Evolutionary conservation across 2,113 vertebrate genomes (phyloP).

Genomic region (Sula dactylatra): DNA sequence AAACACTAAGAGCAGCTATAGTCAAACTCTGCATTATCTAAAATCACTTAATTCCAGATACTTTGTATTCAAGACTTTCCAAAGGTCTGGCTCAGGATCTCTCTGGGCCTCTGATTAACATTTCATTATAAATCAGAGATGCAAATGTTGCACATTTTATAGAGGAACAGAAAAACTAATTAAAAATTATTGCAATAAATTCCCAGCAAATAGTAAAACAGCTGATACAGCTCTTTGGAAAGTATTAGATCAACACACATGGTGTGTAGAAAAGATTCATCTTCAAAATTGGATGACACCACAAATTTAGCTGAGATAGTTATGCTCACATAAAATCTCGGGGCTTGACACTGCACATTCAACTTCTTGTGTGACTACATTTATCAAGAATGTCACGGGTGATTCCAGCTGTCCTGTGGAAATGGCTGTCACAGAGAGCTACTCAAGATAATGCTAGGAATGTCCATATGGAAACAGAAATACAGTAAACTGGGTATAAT

Average conservation of each 20-base stretch:
- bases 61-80: background rate
- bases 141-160: background rate
- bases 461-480: background rate
- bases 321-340: background rate
- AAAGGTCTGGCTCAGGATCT: background rate
- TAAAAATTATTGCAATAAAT: background rate
- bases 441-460: background rate
- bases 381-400: background rate
- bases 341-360: background rate
- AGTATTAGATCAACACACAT: background rate
- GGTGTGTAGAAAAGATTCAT: background rate
- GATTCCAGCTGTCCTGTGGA: background rate
- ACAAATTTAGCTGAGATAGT: background rate
- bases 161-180: background rate
- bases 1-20: background rate
- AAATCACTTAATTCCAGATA: background rate
- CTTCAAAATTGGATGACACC: background rate
- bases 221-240: background rate
- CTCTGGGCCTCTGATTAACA: background rate
- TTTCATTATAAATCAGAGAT: background rate
- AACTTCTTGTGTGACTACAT: background rate
- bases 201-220: background rate
- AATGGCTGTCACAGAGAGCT: background rate
- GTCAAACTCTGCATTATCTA: background rate
- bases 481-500: background rate